Evolutionary conservation across 2,888 invertebrate genomes (phyloP), one percentile per base, ranked within the genome.

Genomic region (Drosophila meridiana): DNA sequence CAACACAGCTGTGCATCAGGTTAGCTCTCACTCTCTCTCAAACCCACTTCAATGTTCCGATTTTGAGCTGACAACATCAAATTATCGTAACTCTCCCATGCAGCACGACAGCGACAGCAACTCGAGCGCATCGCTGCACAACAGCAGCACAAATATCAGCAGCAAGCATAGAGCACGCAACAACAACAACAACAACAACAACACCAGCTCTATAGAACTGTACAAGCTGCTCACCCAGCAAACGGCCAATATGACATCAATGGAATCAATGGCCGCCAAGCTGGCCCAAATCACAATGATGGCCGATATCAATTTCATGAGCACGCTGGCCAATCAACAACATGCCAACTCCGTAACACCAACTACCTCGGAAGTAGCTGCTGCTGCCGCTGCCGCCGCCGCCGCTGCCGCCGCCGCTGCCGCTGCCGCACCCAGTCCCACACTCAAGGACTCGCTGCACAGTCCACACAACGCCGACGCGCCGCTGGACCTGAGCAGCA

Each of bases 401-500:
- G 55, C 38, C 13, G 38, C 38, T 85, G 91, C 90, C 78, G 92
- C 92, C 77, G 87, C 90, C 61, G 50, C 53, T 56, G 87, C 90
- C 62, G 38, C 56, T 42, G 56, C 40, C 56, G 56, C n/a, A n/a
- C 26, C 56, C 30, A 93, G 93, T 91, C 93, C 93, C 78, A 83
- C 91, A 87, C 92, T 91, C 80, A 93, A 93, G 90, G 92, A 93
- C 80, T 91, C 95, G 14, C 26, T 52, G 0, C 94, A 94, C 64
- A 94, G 94, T 90, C 93, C 94, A 20, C 50, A 34, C 78, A 93
- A 91, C 92, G 93, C 74, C 55, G 85, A 93, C 90, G 91, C 91
- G 70, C 97, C 97, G 28, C 95, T 97, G 90, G 97, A 97, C 94
- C 95, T 97, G 91, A 97, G 97, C 94, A 96, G 97, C 92, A 97